Evolutionary conservation across 2,888 invertebrate genomes (phyloP).

Genomic region (Dysmachus trigonus): DNA sequence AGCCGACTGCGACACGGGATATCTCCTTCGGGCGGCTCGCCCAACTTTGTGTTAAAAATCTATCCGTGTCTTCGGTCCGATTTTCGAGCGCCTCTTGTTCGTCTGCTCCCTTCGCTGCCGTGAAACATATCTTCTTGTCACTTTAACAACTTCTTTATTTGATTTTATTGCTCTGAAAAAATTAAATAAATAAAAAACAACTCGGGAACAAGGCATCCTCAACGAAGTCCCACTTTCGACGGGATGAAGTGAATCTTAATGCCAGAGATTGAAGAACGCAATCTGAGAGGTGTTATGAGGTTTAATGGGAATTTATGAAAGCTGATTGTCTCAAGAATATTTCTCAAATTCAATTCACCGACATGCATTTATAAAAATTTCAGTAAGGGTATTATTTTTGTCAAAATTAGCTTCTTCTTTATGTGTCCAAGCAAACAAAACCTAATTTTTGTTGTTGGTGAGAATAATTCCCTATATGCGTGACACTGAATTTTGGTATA

Average conservation of each 20-base stretch:
- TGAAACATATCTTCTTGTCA: neutral
- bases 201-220: neutral
- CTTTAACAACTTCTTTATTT: conserved; percentile 20
- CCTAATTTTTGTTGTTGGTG: too few species aligned
- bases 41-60: neutral
- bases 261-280: neutral
- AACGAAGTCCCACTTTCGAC: neutral
- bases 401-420: too few species aligned
- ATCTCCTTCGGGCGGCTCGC: neutral
- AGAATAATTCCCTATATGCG: too few species aligned
- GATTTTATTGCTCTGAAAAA: neutral
- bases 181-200: neutral
- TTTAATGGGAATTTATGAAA: neutral
- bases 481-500: too few species aligned
- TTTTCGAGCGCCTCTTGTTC: neutral
- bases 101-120: neutral
- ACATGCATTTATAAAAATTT: neutral
- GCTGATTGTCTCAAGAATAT: neutral
- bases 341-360: neutral
- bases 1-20: neutral
- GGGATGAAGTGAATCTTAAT: neutral
- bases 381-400: too few species aligned
- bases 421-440: too few species aligned
- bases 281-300: neutral
- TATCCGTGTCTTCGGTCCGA: neutral